Evolutionary conservation across 2,113 vertebrate genomes (phyloP).

Genomic region (Orcinus orca): DNA sequence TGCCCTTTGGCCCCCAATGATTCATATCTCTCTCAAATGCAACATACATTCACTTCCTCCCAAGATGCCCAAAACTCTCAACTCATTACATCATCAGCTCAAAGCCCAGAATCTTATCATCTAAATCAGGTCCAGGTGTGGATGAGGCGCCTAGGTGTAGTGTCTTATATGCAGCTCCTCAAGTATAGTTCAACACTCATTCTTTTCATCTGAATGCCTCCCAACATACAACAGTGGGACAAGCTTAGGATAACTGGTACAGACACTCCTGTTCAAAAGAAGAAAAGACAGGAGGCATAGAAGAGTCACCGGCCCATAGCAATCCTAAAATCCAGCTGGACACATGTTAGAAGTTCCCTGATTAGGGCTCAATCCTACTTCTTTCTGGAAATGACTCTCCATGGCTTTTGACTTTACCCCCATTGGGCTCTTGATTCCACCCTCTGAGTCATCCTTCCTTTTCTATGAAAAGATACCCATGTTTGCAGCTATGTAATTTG

Average conservation of each 20-base stretch:
- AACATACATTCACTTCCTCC: not conserved
- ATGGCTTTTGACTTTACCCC: not conserved
- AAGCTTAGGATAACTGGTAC: not conserved
- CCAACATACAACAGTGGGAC: not conserved
- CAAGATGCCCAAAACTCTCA: not conserved
- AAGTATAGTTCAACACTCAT: not conserved
- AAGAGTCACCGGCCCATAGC: not conserved
- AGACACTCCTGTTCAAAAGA: not conserved
- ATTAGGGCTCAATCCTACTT: not conserved
- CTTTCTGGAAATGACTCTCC: not conserved
- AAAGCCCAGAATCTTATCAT: not conserved
- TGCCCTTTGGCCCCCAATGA: not conserved
- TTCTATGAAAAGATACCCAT: not conserved
- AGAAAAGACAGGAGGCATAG: not conserved
- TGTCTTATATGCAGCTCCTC: not conserved
- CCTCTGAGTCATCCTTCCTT: conserved; percentile 10
- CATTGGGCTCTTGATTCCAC: not conserved
- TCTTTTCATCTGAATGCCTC: not conserved
- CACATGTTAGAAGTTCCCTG: not conserved
- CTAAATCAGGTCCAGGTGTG: not conserved
- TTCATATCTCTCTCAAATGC: not conserved
- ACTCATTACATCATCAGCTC: not conserved
- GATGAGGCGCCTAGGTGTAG: not conserved
- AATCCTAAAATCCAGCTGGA: not conserved
- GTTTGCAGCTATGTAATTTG: not conserved